phyloP scores from a whole-genome alignment of 2,888 invertebrate genomes.

The Abrostola tripartita region DNA sequence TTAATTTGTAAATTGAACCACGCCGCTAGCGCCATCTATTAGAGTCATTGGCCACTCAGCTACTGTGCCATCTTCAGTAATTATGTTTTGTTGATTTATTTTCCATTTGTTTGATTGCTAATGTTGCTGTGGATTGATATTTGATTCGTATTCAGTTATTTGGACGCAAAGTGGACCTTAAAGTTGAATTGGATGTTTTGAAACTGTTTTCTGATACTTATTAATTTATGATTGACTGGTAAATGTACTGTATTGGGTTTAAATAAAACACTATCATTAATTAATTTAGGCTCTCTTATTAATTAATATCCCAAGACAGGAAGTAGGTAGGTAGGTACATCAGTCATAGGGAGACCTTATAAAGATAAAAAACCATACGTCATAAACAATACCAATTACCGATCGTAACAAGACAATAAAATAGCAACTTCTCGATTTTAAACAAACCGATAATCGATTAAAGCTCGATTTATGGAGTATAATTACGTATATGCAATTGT shows the following conservation, averaged over 20 bases:
- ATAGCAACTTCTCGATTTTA: conserved; percentile 9
- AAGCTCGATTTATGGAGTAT: conserved; percentile 63
- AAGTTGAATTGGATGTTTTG: no score
- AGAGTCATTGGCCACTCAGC: conserved; percentile 68
- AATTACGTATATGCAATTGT: conserved; percentile 65
- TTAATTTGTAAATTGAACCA: conserved; percentile 85
- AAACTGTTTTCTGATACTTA: no score
- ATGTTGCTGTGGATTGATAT: conserved; percentile 42
- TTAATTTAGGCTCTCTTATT: no score
- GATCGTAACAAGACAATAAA: conserved; percentile 34
- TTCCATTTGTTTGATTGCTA: conserved; percentile 35
- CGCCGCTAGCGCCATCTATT: conserved; percentile 80
- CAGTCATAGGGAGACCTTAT: no score
- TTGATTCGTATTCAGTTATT: conserved; percentile 16
- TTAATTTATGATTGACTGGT: no score
- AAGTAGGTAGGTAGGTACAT: no score
- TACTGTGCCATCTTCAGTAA: conserved; percentile 53
- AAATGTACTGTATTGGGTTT: no score
- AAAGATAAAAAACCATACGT: neutral
- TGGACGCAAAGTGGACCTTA: no score
- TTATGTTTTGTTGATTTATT: conserved; percentile 45
- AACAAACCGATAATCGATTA: conserved; percentile 64
- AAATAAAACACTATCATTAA: no score
- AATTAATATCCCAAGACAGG: no score
- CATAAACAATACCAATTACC: conserved; percentile 15